Evolutionary conservation across 2,888 invertebrate genomes (phyloP), one percentile per base, ranked within the genome.

Genomic region (Erebia epiphron): DNA sequence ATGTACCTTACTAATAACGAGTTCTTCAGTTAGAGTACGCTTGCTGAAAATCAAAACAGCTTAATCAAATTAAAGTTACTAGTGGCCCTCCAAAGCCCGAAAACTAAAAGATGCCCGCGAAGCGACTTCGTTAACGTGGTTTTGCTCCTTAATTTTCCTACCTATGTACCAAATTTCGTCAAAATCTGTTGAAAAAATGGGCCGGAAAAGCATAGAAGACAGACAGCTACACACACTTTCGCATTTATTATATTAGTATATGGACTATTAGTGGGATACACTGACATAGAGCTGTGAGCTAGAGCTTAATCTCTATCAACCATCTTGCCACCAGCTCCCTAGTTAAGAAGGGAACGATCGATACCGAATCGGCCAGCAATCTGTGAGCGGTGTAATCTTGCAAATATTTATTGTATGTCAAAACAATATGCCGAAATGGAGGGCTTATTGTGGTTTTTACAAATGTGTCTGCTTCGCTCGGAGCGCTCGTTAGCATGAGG

Each of bases 401-500:
- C 91, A 92, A 92, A 92, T 92, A 93, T 93, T 93, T 93, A 93
- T 93, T 92, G 89, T 92, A 92, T 92, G 93, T 92, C 93, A 92
- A 93, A 92, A 92, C 92, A 92, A 93, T 93, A 93, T 92, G 91
- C 92, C 93, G 89, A 92, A 92, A 92, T 88, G 90, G 86, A 87
- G 87, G 87, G 89, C 91, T 90, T 91, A 90, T 92, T 92, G 89
- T 87, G 83, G 87, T 91, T 92, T 92, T 92, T 92, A 93, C 92
- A 93, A 93, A 93, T 92, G 92, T 85, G 91, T 80, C 90, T 90
- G 92, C 82, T 86, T 85, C 79, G 92, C 91, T 91, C 77, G 85
- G 82, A 90, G 92, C 85, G 91, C 92, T 93, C 91, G 93, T 93
- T 93, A 93, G 92, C 83, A 87, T 92, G 90, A 93, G 77, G 90